These are phyloP conservation scores for Microchrysa polita DNA, from an alignment of 2,888 invertebrate genomes.

Conservation along the genomic window DNA sequence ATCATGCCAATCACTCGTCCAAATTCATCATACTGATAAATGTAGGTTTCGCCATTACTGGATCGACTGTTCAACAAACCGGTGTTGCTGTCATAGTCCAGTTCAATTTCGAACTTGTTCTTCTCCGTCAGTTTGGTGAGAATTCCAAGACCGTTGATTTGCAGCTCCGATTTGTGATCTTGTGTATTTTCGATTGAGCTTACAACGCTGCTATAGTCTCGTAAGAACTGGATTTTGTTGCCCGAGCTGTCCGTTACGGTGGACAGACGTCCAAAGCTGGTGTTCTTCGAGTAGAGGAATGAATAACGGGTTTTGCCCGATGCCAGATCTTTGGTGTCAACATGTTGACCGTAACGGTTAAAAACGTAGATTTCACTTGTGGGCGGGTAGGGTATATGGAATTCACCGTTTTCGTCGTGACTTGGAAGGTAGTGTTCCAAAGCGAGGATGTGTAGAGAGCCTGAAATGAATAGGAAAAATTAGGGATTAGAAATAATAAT, in stretches of 20 bases:
- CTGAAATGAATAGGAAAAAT: conserved; percentile 61
- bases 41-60: conserved; percentile 85
- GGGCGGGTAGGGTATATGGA: conserved; percentile 92
- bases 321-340: conserved; percentile 91
- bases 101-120: conserved; percentile 86
- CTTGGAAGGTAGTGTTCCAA: conserved; percentile 87
- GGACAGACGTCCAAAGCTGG: conserved; percentile 92
- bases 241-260: conserved; percentile 95
- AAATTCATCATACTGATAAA: conserved; percentile 90
- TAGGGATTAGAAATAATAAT: too few species aligned
- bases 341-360: conserved; percentile 95
- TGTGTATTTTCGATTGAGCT: conserved; percentile 95
- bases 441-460: conserved; percentile 84
- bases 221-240: conserved; percentile 88
- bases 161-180: conserved; percentile 90
- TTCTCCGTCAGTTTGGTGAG: conserved; percentile 88
- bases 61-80: conserved; percentile 87
- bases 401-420: conserved; percentile 89
- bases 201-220: conserved; percentile 92
- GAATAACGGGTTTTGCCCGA: conserved; percentile 95
- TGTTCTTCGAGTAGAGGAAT: conserved; percentile 96
- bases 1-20: conserved; percentile 88
- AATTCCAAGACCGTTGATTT: conserved; percentile 92
- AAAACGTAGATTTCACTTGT: conserved; percentile 94
- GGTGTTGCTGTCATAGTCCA: conserved; percentile 90